Evolutionary conservation across 2,888 invertebrate genomes (phyloP).

Genomic region (Tachina fera): DNA sequence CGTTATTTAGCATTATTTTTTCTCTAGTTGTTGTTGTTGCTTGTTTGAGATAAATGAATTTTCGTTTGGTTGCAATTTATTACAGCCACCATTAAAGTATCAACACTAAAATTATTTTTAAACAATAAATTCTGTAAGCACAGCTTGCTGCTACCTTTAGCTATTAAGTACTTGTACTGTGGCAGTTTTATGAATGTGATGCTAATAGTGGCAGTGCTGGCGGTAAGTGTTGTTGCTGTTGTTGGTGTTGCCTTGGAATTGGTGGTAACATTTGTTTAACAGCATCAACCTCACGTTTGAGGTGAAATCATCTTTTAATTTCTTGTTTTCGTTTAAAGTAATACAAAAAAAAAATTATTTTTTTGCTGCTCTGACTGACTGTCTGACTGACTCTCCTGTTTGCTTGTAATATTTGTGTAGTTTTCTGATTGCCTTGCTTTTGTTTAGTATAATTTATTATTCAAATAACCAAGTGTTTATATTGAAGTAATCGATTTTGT

Average conservation of each 20-base stretch:
- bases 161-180: constrained; percentile 16
- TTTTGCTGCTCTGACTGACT: too few relatives aligned
- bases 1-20: constrained; percentile 31
- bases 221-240: background rate
- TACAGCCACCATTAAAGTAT: constrained; percentile 60
- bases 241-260: constrained; percentile 3
- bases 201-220: background rate
- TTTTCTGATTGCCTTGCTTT: constrained; percentile 35
- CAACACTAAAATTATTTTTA: constrained; percentile 65
- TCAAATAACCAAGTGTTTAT: constrained; percentile 38
- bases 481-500: constrained; percentile 18
- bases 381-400: constrained; percentile 14
- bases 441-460: constrained; percentile 54
- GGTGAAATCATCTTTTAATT: constrained; percentile 65
- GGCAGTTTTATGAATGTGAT: background rate
- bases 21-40: background rate
- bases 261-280: constrained; percentile 47
- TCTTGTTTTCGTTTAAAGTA: constrained; percentile 1
- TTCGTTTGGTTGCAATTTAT: constrained; percentile 53
- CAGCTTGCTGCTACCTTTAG: constrained; percentile 20
- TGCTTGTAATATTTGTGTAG: background rate
- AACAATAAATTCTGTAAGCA: constrained; percentile 45
- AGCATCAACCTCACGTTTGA: constrained; percentile 54
- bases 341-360: background rate
- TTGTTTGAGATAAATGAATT: constrained; percentile 23